Conservation (phyloP, 2,797 vertebrate species). For the Apodemus agrarius region DNA sequence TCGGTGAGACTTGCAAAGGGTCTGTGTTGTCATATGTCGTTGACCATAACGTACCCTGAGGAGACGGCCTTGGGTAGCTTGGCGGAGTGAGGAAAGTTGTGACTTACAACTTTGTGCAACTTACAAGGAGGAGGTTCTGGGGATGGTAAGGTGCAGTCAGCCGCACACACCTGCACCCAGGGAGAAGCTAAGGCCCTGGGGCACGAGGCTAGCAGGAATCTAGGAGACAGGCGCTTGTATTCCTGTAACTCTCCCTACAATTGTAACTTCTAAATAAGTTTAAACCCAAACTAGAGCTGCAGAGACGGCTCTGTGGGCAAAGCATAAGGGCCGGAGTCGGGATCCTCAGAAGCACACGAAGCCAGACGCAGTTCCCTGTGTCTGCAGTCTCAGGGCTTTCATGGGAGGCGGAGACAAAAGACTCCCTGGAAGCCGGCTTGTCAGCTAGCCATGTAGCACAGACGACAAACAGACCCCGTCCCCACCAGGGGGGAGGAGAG, state of each 20-base stretch:
- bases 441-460: not conserved
- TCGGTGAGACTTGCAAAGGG: not conserved
- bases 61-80: not conserved
- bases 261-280: conserved; percentile 3
- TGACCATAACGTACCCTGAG: not conserved
- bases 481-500: no score
- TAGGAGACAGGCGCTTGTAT: not conserved
- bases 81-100: not conserved
- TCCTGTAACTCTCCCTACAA: not conserved
- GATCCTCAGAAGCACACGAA: not conserved
- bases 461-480: not conserved
- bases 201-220: not conserved
- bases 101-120: not conserved
- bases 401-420: not conserved
- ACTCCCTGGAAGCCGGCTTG: not conserved
- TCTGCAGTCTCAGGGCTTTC: not conserved
- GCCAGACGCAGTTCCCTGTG: not conserved
- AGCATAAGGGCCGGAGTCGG: not conserved
- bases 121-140: not conserved
- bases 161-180: fast-evolving
- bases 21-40: not conserved
- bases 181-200: not conserved
- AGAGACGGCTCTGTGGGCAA: not conserved
- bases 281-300: not conserved
- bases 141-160: no score